phyloP scores from a whole-genome alignment of 2,888 invertebrate genomes.

The Sinelater perroti region DNA sequence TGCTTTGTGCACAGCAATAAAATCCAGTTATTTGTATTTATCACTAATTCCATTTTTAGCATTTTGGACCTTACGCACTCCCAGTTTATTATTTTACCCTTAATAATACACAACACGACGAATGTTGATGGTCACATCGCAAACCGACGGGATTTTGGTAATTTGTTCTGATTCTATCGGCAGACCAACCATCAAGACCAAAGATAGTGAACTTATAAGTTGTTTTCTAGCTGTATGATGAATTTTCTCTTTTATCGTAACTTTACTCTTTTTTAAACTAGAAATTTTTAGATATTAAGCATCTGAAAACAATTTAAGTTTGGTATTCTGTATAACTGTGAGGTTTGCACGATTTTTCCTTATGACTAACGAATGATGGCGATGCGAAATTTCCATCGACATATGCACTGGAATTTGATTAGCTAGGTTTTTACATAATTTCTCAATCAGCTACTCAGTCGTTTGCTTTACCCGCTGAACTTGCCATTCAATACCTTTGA shows the following conservation, averaged over 20 bases:
- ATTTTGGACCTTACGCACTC: no score
- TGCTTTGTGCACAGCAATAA: no score
- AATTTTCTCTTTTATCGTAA: slow-evolving; percentile 89
- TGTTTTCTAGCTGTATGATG: slow-evolving; percentile 90
- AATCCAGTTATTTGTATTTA: no score
- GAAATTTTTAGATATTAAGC: slow-evolving; percentile 87
- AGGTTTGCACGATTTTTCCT: slow-evolving; percentile 85
- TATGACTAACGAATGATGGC: slow-evolving; percentile 89
- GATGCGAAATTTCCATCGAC: slow-evolving; percentile 93
- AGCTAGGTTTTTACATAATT: slow-evolving; percentile 81
- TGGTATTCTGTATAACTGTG: slow-evolving; percentile 86
- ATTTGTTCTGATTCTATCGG: slow-evolving; percentile 70
- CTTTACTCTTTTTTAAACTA: slow-evolving; percentile 86
- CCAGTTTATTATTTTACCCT: no score
- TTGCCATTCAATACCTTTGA: slow-evolving; percentile 93
- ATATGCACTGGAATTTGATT: slow-evolving; percentile 87
- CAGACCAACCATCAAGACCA: slow-evolving; percentile 94
- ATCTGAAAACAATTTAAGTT: slow-evolving; percentile 91
- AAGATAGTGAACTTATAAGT: slow-evolving; percentile 88
- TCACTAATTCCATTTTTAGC: no score
- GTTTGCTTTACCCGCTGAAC: slow-evolving; percentile 88
- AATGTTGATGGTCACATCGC: slow-evolving; percentile 86
- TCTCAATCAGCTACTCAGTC: slow-evolving; percentile 79
- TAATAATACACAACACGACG: slow-evolving; percentile 89
- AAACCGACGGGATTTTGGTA: slow-evolving; percentile 75